A percentile compares a stretch with the other conserved stretches of the same genome.
phyloP scores from a whole-genome alignment of 2,797 vertebrate genomes.

The Petrocephalus sullivani region DNA sequence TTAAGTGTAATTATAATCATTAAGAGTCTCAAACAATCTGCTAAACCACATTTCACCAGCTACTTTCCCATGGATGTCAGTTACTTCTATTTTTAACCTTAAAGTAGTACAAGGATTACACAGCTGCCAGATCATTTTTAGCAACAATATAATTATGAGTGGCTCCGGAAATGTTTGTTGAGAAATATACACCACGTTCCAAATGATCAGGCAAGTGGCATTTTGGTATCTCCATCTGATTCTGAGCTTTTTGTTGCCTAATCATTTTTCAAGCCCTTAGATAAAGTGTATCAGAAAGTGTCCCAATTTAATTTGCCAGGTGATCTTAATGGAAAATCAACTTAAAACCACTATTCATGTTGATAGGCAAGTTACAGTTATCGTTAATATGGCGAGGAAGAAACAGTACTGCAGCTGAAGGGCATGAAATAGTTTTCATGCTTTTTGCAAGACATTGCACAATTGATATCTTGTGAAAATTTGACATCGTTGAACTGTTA shows the following conservation, averaged over 20 bases:
- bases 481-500: neutral
- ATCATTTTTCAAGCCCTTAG: neutral
- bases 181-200: neutral
- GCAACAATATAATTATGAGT: neutral
- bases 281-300: neutral
- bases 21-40: neutral
- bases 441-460: neutral
- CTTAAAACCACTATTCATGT: neutral
- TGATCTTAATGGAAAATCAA: neutral
- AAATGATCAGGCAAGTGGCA: neutral
- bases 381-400: neutral
- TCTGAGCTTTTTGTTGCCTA: neutral
- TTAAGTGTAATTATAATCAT: neutral
- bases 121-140: neutral
- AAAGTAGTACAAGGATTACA: neutral
- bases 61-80: neutral
- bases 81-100: constrained; percentile 3
- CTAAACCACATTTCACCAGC: constrained; percentile 3
- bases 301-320: neutral
- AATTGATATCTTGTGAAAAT: neutral
- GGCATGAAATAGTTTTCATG: neutral
- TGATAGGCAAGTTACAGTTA: neutral
- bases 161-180: neutral
- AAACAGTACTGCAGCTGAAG: neutral
- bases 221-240: neutral